These are phyloP conservation scores for Antigone vipio DNA, from an alignment of 2,113 vertebrate genomes.

Conservation along the genomic window DNA sequence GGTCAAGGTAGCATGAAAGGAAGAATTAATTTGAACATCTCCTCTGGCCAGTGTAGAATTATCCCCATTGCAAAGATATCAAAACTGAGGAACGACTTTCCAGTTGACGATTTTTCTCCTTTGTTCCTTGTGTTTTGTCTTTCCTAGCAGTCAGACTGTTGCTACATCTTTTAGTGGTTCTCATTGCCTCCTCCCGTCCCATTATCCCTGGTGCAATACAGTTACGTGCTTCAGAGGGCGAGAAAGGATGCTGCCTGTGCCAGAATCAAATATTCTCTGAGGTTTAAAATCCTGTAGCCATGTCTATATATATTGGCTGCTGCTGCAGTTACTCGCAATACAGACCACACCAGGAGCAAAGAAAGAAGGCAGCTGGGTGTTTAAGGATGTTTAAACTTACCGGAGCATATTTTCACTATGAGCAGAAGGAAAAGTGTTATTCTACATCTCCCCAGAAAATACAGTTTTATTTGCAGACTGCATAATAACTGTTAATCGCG, in stretches of 20 bases:
- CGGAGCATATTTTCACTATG: neutral
- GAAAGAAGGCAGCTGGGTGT: neutral
- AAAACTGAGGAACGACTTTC: neutral
- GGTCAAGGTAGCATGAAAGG: neutral
- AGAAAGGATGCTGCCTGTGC: neutral
- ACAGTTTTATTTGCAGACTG: neutral
- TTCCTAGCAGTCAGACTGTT: neutral
- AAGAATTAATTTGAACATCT: neutral
- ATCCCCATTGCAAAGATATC: neutral
- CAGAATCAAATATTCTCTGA: neutral
- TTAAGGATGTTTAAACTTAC: neutral
- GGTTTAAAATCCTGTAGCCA: neutral
- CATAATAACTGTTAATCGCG: fast-evolving
- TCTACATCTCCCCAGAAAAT: neutral
- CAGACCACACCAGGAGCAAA: neutral
- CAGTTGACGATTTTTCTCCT: neutral
- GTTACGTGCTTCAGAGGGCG: neutral
- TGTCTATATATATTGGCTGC: neutral
- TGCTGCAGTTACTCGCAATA: neutral
- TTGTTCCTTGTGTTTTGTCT: neutral
- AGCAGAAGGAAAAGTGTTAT: neutral
- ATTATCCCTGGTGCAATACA: neutral
- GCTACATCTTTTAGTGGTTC: neutral
- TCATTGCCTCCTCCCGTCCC: neutral
- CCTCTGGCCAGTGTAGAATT: neutral